phyloP scores from a whole-genome alignment of 2,113 vertebrate species.

The Tupaia chinensis region DNA sequence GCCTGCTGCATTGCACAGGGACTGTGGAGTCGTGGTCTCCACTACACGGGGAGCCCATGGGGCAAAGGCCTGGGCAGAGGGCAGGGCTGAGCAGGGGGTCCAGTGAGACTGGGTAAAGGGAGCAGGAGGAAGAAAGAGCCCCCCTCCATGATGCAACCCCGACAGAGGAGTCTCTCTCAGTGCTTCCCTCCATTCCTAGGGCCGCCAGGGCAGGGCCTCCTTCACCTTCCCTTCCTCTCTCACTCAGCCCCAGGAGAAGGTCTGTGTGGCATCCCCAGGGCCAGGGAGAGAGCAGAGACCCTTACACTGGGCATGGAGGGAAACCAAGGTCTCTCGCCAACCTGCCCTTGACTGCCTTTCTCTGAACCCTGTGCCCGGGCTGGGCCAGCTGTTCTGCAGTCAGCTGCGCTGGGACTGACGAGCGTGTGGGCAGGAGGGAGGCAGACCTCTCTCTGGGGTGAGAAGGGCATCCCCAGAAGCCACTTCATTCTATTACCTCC shows the following conservation, averaged over 20 bases:
- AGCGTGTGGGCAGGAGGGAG: background rate
- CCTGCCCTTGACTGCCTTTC: background rate
- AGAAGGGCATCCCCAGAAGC: background rate
- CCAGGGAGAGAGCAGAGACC: background rate
- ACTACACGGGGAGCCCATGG: background rate
- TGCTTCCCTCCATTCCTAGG: background rate
- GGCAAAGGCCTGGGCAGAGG: background rate
- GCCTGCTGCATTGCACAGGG: too few species aligned
- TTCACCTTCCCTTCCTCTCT: background rate
- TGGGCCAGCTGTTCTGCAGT: background rate
- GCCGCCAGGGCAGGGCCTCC: background rate
- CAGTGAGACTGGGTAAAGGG: too few species aligned
- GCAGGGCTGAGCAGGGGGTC: background rate
- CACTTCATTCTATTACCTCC: background rate
- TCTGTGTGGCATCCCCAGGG: background rate
- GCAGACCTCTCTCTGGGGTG: background rate
- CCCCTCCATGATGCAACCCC: background rate
- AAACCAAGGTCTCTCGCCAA: background rate
- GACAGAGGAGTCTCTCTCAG: too few species aligned
- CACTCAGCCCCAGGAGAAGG: background rate
- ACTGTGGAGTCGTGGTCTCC: background rate
- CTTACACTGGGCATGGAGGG: background rate
- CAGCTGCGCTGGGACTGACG: background rate
- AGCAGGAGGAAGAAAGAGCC: background rate
- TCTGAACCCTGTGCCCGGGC: background rate